Base-by-base conservation (phyloP, 2,797 vertebrate species). In the Erithacus rubecula region DNA sequence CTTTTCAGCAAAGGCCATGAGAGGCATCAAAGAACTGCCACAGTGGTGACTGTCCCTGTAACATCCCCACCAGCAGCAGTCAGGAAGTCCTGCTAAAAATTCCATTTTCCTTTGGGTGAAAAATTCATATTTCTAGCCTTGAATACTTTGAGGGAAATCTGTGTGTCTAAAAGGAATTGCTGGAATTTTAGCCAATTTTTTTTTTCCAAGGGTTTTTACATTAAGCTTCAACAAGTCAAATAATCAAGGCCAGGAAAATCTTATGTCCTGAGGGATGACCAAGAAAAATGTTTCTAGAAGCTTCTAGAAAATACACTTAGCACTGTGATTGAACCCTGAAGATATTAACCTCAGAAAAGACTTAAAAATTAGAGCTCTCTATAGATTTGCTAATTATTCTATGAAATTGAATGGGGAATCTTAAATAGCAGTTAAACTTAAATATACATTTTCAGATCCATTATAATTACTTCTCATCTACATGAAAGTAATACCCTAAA, bases 261-360 rank as follows among this genome's bases (percentile, higher is more conserved):
- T 75, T 72, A 39, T 51, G 47, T 71, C 85, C 90, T 84, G 77
- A 77, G 77, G 74, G 81, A 83, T 53, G 59, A 79, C 70, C 89
- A 92, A 86, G 83, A 84, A 88, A 88, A 95, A 88, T 39, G 51
- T 67, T 92, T 91, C 91, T 59, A 84, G 87, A 96, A 94, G 74
- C 41, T 88, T 88, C 82, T 63, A 65, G 72, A 87, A 91, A 67
- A 86, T 69, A 32, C 36, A 67, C 36, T 81, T 89, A 91, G 79
- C 59, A 72, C 85, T 82, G 55, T 76, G 55, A 71, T 72, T 79
- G 85, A 95, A 82, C 80, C 80, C 70, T 89, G 71, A 88, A 59
- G 77, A 90, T 88, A 96, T 74, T 93, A 86, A 88, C 80, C 89
- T 92, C 64, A 43, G 41, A 88, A 76, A 87, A 83, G 86, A 74